Evolutionary conservation across 2,797 vertebrate species (phyloP), one percentile per base, ranked within the genome.

Genomic region (Kryptolebias ocellatus): DNA sequence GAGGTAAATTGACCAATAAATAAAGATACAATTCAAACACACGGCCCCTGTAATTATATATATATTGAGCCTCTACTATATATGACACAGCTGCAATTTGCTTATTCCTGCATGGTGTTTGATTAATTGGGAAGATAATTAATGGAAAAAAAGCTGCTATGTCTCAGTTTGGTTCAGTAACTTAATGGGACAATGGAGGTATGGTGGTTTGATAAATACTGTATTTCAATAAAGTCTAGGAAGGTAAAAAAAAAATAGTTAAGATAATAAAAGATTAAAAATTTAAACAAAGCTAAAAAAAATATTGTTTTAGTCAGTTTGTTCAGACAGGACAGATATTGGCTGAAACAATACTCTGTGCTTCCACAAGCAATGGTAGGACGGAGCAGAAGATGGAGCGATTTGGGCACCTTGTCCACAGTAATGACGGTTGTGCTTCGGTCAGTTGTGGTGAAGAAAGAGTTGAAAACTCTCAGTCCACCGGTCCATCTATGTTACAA

Each of bases 1-100:
- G 70, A 78, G 87, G 81, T 83, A 84, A 88, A 90, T 80, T 42
- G 80, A 79, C 77, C 80, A 72, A 83, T 86, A 87, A 87, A 88
- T 83, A 81, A 84, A 70, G 76, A 70, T 29, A 77, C 73, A 83
- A 80, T 51, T 60, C 53, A 80, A 84, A 85, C 78, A 80, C 34
- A 31, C 31, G 42, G 58, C 64, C 64, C 61, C 50, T 64, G 76
- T 73, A 82, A 86, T 88, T 84, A 80, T 39, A 70, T 42, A 63
- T 54, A 54, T 44, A 87, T 83, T 66, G 84, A 89, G 52, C 65
- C 37, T 20, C 18, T 28, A 51, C 47, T 63, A 73, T 70, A 45
- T 70, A 74, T 39, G 54, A 78, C 54, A 62, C 28, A 14, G 20
- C n/a, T 12, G 58, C 56, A 73, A 69, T 80, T 65, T 45, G 67